These are phyloP conservation scores for Chymomyza costata DNA, from an alignment of 1,140 invertebrate species.

Conservation along the genomic window DNA sequence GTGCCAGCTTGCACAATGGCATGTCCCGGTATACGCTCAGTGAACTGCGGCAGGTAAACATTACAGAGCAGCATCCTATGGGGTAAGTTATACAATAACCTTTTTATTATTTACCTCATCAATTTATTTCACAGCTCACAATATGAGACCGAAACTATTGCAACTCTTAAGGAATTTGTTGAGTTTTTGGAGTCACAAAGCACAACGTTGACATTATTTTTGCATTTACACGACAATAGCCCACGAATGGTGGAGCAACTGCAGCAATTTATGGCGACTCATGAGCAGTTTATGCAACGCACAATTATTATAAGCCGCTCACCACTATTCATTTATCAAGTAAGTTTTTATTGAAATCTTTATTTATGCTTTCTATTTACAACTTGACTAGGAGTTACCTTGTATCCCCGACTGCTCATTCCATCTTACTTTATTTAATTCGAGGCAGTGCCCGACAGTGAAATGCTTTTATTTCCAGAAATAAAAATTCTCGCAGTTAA, in stretches of 20 bases:
- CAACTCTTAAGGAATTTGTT: conserved; percentile 51
- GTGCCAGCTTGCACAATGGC: conserved; percentile 35
- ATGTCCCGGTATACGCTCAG: conserved; percentile 45
- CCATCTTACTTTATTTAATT: too few relatives aligned
- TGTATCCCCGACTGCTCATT: too few relatives aligned
- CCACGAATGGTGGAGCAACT: conserved; percentile 59
- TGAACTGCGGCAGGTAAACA: conserved; percentile 62
- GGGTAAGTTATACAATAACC: conserved; percentile 39
- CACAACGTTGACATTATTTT: conserved; percentile 46
- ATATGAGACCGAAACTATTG: conserved; percentile 59
- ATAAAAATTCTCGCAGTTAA: too few relatives aligned
- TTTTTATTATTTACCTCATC: conserved; percentile 2
- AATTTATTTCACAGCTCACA: conserved; percentile 45
- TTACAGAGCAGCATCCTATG: conserved; percentile 68
- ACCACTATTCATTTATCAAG: conserved; percentile 68
- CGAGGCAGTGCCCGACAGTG: too few relatives aligned
- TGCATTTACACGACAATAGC: conserved; percentile 63
- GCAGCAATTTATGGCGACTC: conserved; percentile 47
- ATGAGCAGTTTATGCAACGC: conserved; percentile 53
- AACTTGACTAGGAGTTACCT: too few relatives aligned
- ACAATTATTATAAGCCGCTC: conserved; percentile 67
- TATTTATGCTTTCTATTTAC: too few relatives aligned
- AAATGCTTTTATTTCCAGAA: too few relatives aligned
- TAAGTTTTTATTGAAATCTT: too few relatives aligned
- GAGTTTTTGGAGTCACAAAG: conserved; percentile 53